These are phyloP conservation scores for Chionodraco myersi DNA, from an alignment of 2,113 vertebrate species.

Conservation along the genomic window DNA sequence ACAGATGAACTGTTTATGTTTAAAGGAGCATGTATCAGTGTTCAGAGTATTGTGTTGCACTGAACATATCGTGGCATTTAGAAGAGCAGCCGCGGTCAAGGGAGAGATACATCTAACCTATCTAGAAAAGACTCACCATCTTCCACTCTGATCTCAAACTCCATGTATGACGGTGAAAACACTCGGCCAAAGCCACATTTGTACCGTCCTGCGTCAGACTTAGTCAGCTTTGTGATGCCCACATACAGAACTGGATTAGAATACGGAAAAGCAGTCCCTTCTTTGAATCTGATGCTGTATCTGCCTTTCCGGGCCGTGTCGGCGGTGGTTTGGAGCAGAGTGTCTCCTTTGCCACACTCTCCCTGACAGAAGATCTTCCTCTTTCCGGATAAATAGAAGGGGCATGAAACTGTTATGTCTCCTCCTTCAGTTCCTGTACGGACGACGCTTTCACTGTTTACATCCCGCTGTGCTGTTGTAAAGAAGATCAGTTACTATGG, in stretches of 20 bases:
- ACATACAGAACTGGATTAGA: neutral
- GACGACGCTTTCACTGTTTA: rapidly evolving
- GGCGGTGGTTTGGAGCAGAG: neutral
- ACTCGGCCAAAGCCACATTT: neutral
- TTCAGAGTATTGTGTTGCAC: neutral
- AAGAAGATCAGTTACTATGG: neutral
- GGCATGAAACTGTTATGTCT: rapidly evolving
- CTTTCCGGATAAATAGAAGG: rapidly evolving
- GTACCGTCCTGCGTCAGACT: conserved; percentile 21
- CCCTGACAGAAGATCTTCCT: conserved; percentile 6
- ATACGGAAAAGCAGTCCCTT: too few relatives aligned
- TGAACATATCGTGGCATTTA: neutral
- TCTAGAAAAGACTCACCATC: conserved; percentile 14
- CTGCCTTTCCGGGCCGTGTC: neutral
- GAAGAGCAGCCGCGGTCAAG: neutral
- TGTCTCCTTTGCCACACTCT: rapidly evolving
- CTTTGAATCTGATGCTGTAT: neutral
- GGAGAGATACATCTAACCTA: neutral
- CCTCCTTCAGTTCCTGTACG: neutral
- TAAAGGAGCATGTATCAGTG: neutral
- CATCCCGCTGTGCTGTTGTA: conserved; percentile 7
- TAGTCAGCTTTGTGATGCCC: conserved; percentile 7
- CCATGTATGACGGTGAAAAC: rapidly evolving
- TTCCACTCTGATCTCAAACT: conserved; percentile 23
- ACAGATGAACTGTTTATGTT: neutral